Evolutionary conservation across 2,888 invertebrate genomes (phyloP).

Genomic region (Epinotia bilunana): DNA sequence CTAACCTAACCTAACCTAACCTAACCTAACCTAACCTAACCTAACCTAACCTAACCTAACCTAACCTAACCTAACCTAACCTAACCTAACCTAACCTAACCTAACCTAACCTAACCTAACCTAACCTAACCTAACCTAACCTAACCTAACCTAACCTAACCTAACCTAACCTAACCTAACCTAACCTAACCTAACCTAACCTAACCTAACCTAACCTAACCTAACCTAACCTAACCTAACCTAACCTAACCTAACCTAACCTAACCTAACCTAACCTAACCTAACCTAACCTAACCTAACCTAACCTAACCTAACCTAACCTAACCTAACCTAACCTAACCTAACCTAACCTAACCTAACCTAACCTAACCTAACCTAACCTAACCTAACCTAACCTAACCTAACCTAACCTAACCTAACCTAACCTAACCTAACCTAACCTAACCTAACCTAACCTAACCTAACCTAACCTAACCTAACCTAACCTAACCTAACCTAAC

Average conservation of each 20-base stretch:
- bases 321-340: conserved; percentile 8
- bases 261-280: conserved; percentile 8
- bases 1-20: conserved; percentile 8
- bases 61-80: conserved; percentile 8
- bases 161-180: conserved; percentile 8
- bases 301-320: conserved; percentile 8
- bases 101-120: conserved; percentile 8
- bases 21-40: conserved; percentile 8
- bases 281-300: conserved; percentile 8
- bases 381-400: conserved; percentile 8
- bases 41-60: conserved; percentile 8
- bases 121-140: conserved; percentile 8
- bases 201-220: conserved; percentile 8
- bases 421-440: conserved; percentile 8
- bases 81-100: conserved; percentile 8
- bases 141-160: conserved; percentile 8
- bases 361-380: conserved; percentile 8
- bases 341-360: conserved; percentile 8
- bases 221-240: conserved; percentile 8
- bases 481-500: conserved; percentile 8
- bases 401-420: conserved; percentile 8
- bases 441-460: conserved; percentile 8
- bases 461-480: conserved; percentile 8
- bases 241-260: conserved; percentile 8
- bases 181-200: conserved; percentile 8